Base-by-base conservation (phyloP, 2,797 vertebrate genomes). In the Atherinosoma microstoma region DNA sequence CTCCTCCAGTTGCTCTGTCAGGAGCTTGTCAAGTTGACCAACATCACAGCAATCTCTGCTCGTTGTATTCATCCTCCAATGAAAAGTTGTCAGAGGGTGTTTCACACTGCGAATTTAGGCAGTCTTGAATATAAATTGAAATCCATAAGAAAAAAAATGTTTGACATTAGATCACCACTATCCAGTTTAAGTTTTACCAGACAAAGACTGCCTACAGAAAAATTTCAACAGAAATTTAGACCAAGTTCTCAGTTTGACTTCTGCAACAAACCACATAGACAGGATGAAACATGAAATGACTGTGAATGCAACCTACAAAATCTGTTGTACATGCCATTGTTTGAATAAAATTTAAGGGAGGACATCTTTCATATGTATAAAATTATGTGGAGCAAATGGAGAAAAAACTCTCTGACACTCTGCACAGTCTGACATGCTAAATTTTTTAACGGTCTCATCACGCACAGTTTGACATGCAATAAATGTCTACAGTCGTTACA, bases 21-120 rank as follows among this genome's bases (percentile, higher is more conserved):
- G 58, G 59, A 70, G 75, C 53, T 76, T 35, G 34, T 59, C 51
- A 24, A 73, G 60, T 69, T 54, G 67, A 53, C 51, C 34, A 62
- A 18, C 45, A 2, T 49, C 22, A 5, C 12, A 57, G 10, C 38
- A 18, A 45, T 63, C 54, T 66, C 38, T 29, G 65, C n/a, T 68
- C 58, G 38, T 66, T 63, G 10, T 58, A 56, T 56, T 56, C 29
- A 56, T 56, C 2, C 13, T 30, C 27, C 27, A 30, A 15, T 24
- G 1, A 11, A 34, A 47, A 0, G 0, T 34, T 24, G 45, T 47
- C 54, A 58, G 20, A 58, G 29, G 65, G n/a, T 58, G 18, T 67
- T 36, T 29, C 51, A 54, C 6, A 24, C 64, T 53, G 15, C 27
- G 40, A 45, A 15, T 16, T 6, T 56, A 6, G 53, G 24, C 24